A percentile compares a stretch with the other conserved stretches of the same genome.
These are phyloP conservation scores for Gortyna flavago DNA, from an alignment of 2,888 invertebrate species.

Conservation along the genomic window DNA sequence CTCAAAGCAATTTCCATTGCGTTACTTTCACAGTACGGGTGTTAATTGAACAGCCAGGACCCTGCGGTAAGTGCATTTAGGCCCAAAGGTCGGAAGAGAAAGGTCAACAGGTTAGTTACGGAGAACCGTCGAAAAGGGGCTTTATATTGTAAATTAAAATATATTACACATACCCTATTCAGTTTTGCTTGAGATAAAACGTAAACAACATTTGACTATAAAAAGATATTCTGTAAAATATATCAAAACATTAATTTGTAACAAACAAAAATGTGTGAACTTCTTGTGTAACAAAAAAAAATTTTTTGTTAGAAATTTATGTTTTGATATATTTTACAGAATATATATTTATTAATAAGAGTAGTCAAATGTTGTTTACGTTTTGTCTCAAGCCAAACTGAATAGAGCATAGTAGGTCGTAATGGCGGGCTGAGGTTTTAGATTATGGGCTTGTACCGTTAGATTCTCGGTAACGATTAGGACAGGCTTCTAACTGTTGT, in stretches of 20 bases:
- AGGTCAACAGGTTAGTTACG: constrained; percentile 55
- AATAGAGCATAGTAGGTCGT: not conserved
- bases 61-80: constrained; percentile 59
- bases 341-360: too few relatives aligned
- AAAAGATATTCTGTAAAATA: too few relatives aligned
- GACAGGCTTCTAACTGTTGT: not conserved
- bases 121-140: not conserved
- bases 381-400: too few relatives aligned
- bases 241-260: too few relatives aligned
- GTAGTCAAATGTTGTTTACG: too few relatives aligned
- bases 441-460: not conserved
- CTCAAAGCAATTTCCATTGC: constrained; percentile 32
- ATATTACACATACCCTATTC: too few relatives aligned
- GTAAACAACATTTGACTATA: too few relatives aligned
- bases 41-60: constrained; percentile 57
- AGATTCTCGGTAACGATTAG: not conserved
- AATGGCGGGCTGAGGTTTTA: not conserved
- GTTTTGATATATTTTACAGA: too few relatives aligned
- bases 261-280: too few relatives aligned
- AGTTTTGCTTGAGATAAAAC: too few relatives aligned
- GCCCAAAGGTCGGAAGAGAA: constrained; percentile 55
- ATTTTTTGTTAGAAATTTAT: too few relatives aligned
- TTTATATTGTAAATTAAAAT: constrained; percentile 27
- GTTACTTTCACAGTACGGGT: constrained; percentile 7
- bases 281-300: too few relatives aligned